phyloP scores from a whole-genome alignment of 1,140 invertebrate genomes.

The Oryzaephilus surinamensis region DNA sequence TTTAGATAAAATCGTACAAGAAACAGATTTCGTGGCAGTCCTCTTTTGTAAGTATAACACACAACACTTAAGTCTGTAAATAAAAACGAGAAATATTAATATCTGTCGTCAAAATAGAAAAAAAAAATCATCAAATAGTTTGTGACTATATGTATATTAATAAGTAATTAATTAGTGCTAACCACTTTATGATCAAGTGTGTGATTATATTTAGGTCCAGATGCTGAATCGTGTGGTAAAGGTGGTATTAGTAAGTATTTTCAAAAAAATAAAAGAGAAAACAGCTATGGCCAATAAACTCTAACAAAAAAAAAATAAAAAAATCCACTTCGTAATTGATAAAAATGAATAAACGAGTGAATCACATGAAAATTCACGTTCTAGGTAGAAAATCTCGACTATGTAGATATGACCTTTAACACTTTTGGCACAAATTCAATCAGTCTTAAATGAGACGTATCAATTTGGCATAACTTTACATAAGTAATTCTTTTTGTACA shows the following conservation, averaged over 20 bases:
- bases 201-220: slow-evolving; percentile 41
- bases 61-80: slow-evolving; percentile 2
- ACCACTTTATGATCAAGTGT: slow-evolving; percentile 15
- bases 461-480: too few species aligned
- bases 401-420: too few species aligned
- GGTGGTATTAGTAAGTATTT: slow-evolving; percentile 49
- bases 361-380: too few species aligned
- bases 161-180: slow-evolving; percentile 8
- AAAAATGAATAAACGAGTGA: too few species aligned
- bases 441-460: too few species aligned
- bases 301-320: too few species aligned
- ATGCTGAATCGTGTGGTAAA: slow-evolving; percentile 43
- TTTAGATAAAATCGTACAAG: slow-evolving; percentile 81
- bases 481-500: too few species aligned
- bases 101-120: not conserved
- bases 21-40: slow-evolving; percentile 85
- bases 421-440: too few species aligned
- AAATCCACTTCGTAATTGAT: too few species aligned
- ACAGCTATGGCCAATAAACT: too few species aligned
- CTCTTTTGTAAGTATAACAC: slow-evolving; percentile 80
- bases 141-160: not conserved
- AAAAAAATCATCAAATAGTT: not conserved
- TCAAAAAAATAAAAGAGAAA: too few species aligned
- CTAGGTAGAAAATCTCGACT: too few species aligned
- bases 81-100: slow-evolving; percentile 1